A percentile compares a stretch with the other conserved stretches of the same genome.
Evolutionary conservation across 2,113 vertebrate genomes (phyloP).

Genomic region (Orcinus orca): DNA sequence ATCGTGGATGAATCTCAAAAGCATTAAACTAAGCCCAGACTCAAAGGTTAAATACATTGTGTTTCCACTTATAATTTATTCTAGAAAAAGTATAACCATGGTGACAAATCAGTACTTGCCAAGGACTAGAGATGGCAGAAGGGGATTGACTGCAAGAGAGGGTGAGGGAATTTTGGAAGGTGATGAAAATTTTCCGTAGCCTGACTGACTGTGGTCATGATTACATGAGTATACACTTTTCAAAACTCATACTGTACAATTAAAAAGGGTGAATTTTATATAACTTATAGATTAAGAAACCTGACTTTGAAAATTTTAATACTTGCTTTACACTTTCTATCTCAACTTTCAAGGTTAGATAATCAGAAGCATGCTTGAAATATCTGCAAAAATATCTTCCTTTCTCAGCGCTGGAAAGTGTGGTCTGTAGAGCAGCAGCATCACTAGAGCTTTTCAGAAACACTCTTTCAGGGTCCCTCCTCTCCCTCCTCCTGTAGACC

Average conservation of each 20-base stretch:
- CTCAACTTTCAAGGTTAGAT: neutral
- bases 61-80: neutral
- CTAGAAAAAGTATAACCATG: neutral
- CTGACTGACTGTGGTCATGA: neutral
- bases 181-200: neutral
- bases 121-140: neutral
- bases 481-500: neutral
- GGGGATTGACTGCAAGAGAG: neutral
- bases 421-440: neutral
- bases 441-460: neutral
- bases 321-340: neutral
- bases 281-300: neutral
- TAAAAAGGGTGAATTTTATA: neutral
- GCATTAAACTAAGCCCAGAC: neutral
- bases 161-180: neutral
- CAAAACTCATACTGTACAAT: constrained; percentile 1
- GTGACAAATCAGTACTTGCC: neutral
- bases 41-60: neutral
- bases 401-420: neutral
- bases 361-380: neutral
- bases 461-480: too few species aligned
- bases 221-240: neutral
- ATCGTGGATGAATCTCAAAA: neutral
- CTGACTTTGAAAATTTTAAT: neutral
- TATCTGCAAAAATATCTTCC: neutral